Evolutionary conservation across 2,888 invertebrate species (phyloP).

Genomic region (Agrochola circellaris): DNA sequence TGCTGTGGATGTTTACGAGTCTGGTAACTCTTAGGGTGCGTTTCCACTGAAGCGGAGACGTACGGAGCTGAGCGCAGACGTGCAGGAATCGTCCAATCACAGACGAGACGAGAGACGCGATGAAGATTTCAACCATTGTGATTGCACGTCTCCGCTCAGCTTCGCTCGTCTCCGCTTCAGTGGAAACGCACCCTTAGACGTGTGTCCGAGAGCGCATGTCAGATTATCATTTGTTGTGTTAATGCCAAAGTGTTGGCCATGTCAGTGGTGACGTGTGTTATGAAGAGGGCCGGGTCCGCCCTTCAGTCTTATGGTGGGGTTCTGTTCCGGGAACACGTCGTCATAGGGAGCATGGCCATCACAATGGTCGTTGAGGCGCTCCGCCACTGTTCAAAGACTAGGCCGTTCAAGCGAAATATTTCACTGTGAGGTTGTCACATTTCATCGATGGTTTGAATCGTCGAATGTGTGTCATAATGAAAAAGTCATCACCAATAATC

Average conservation of each 20-base stretch:
- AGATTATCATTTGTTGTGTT: slow-evolving; percentile 10
- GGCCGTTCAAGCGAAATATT: background rate
- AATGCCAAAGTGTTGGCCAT: slow-evolving; percentile 15
- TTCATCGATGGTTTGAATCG: slow-evolving; percentile 6
- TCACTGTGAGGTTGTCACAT: background rate
- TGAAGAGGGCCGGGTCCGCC: slow-evolving; percentile 18
- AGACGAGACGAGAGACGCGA: too few species aligned
- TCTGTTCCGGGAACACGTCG: slow-evolving; percentile 14
- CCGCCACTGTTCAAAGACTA: background rate
- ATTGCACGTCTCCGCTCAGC: too few species aligned
- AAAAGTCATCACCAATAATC: background rate
- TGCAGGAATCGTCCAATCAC: too few species aligned
- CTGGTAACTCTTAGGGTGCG: slow-evolving; percentile 7
- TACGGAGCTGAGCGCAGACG: too few species aligned
- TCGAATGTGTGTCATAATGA: slow-evolving; percentile 12
- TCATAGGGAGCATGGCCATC: slow-evolving; percentile 4
- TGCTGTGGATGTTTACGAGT: slow-evolving; percentile 12
- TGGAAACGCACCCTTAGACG: too few species aligned
- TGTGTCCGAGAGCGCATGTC: slow-evolving; percentile 10
- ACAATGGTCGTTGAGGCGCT: slow-evolving; percentile 14
- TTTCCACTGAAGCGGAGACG: too few species aligned
- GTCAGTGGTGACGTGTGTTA: slow-evolving; percentile 3
- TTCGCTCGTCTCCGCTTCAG: too few species aligned
- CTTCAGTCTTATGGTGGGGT: slow-evolving; percentile 60
- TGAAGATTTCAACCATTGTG: too few species aligned